Conservation (phyloP, 2,888 invertebrate species). For the Euzetes globulus region DNA sequence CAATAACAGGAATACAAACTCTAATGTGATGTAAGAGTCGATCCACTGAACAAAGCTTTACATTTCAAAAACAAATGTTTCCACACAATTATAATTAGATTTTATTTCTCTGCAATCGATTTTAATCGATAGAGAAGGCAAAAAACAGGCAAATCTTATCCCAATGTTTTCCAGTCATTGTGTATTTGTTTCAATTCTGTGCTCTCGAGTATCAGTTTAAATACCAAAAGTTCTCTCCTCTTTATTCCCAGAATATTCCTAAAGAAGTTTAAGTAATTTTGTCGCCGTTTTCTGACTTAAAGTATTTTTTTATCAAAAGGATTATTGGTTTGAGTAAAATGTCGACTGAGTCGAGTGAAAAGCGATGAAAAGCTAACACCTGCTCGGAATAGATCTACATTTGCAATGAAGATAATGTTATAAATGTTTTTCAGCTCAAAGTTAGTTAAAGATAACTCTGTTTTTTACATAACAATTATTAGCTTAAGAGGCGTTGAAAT, state of each 20-base stretch:
- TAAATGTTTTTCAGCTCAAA: not conserved
- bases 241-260: not conserved
- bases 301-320: not conserved
- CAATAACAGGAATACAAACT: not conserved
- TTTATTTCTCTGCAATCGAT: conserved; percentile 20
- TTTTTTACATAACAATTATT: conserved; percentile 7
- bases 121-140: not conserved
- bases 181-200: not conserved
- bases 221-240: not conserved
- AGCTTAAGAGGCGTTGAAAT: conserved; percentile 20
- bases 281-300: not conserved
- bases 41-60: not conserved
- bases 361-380: not conserved
- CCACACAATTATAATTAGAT: conserved; percentile 26
- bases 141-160: not conserved
- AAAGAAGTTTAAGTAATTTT: not conserved
- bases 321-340: not conserved
- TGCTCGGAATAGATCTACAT: not conserved
- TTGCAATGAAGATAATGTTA: not conserved
- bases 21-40: not conserved
- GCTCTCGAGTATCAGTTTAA: not conserved
- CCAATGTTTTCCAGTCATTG: not conserved
- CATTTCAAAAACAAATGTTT: conserved; percentile 28
- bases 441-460: not conserved
- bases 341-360: not conserved